Base-by-base conservation (phyloP, 2,113 vertebrate genomes). In the Mobula hypostoma region DNA sequence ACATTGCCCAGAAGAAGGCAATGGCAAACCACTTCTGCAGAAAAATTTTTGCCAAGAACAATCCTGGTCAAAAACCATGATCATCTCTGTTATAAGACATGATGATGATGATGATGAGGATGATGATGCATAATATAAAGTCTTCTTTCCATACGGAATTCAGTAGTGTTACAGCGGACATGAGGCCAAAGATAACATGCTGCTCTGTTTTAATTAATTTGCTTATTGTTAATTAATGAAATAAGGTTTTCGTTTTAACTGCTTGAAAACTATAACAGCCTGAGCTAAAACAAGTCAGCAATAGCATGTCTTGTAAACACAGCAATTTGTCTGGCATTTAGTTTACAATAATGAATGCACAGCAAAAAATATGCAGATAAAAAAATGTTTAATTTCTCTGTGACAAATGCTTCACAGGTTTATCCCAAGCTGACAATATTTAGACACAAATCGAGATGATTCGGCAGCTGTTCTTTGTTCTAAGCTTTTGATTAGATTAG, bases 121-220 rank as follows among this genome's bases (percentile, higher is more conserved):
- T 36, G 36, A 36, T 36, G 48, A 48, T 48, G 48, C 48, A 48
- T 48, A 48, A 48, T 4, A 48, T 48, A 48, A 48, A 48, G 3
- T 48, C 48, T 4, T 48, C 48, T 4, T 48, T 48, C 80, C 66
- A 77, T 68, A 78, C 24, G 83, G 82, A 78, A 91, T 94, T 94
- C 32, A 70, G 76, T 70, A 83, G 63, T 94, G 77, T 68, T 83
- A 40, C 58, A 93, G 77, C 29, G 27, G 94, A 94, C 40, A 94
- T 29, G 11, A 27, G 83, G 70, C 82, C 74, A 56, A n/a, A 78
- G 82, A 72, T 40, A 87, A 80, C 94, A 58, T 87, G 40, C 58
- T 58, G 48, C n/a, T 95, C 68, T 63, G 80, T 90, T 94, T 94
- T 92, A 91, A 88, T 90, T 66, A 94, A 94, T 94, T 56, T 21